Evolutionary conservation across 2,888 invertebrate genomes (phyloP).

Genomic region (Nemotelus nigrinus): DNA sequence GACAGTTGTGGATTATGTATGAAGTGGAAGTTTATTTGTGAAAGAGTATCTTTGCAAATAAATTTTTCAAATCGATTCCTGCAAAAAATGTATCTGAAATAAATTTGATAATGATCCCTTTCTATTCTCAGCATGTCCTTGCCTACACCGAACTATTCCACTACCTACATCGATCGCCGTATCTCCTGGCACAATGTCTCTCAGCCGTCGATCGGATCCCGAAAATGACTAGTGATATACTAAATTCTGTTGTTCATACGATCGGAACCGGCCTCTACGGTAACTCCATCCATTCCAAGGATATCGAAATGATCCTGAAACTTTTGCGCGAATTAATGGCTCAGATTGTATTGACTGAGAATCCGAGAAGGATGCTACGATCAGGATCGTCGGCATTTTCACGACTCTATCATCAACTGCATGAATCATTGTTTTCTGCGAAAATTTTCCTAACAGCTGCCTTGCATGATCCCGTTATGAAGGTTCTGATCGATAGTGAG

Average conservation of each 20-base stretch:
- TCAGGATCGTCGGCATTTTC: constrained; percentile 89
- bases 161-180: constrained; percentile 74
- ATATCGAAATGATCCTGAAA: constrained; percentile 74
- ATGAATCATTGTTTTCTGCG: constrained; percentile 89
- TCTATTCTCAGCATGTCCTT: constrained; percentile 66
- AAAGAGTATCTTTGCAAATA: too few species aligned
- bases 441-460: constrained; percentile 93
- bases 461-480: constrained; percentile 90
- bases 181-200: constrained; percentile 75
- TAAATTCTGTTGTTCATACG: constrained; percentile 61
- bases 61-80: too few species aligned
- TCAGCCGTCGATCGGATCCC: constrained; percentile 72
- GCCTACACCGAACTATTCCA: constrained; percentile 77
- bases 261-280: constrained; percentile 75
- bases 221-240: constrained; percentile 59
- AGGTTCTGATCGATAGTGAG: constrained; percentile 89
- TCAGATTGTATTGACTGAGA: constrained; percentile 76
- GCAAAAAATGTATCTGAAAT: too few species aligned
- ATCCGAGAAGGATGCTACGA: constrained; percentile 79
- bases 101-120: neutral
- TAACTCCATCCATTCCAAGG: constrained; percentile 78
- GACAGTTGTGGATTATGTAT: too few species aligned
- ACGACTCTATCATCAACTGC: constrained; percentile 85
- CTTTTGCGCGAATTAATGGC: constrained; percentile 75
- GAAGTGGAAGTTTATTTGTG: too few species aligned